Evolutionary conservation across 2,797 vertebrate species (phyloP), one percentile per base, ranked within the genome.

Genomic region (Lagodon rhomboides): DNA sequence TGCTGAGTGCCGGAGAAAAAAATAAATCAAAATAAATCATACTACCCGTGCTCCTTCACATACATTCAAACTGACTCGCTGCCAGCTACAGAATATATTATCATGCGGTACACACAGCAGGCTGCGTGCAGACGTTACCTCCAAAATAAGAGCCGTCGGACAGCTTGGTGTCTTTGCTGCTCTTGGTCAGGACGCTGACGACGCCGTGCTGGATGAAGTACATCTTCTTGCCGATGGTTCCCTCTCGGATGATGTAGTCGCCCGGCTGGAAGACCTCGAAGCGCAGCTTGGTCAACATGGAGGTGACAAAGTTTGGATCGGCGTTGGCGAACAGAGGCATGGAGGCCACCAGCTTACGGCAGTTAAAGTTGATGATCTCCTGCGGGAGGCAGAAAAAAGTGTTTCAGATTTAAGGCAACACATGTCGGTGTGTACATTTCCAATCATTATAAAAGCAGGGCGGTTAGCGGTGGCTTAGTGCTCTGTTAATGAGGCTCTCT

Each of bases 311-410:
- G 93, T 99, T 99, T 30, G 98, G 98, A 87, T 99, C 98, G 0
- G 98, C 98, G 0, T 99, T 98, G 89, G 98, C 98, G n/a, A 99
- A 99, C 85, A 99, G 94, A 0, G 98, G 98, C 98, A 99, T 99
- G 69, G 97, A 97, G 47, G 98, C 98, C 79, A 99, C 98, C 66
- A 99, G 94, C 87, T 99, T 99, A 62, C 98, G 96, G 90, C 98
- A 99, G 91, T 99, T 99, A 79, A 99, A 99, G 92, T 99, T 99
- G 87, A 99, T 97, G 89, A 99, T 99, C 89, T 99, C 98, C 98
- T 99, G 92, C 59, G 84, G 69, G 53, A 49, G 3, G 23, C 7
- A 22, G 5, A 13, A 59, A 50, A 38, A 27, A 30, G 18, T 17
- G 17, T 56, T 60, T 69, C 3, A 23, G 53, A 68, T 44, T 44